Evolutionary conservation across 2,888 invertebrate species (phyloP), one percentile per base, ranked within the genome.

Genomic region (Leucophenga maculata): DNA sequence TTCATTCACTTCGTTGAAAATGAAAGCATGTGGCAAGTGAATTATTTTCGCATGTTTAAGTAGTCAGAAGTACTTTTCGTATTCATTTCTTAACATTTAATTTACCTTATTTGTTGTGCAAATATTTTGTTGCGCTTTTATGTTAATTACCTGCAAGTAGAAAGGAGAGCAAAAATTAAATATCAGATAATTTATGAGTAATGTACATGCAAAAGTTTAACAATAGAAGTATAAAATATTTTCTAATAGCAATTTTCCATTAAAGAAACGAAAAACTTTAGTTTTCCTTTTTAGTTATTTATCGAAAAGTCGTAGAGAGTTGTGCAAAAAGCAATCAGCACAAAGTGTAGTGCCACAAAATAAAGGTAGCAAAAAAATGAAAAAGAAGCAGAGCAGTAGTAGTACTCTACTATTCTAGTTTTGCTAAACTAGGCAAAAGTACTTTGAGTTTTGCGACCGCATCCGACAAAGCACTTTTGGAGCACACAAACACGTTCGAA

Each of bases 61-160:
- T 11, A 26, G 26, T 26, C n/a, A n/a, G n/a, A 26, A 39, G 8
- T 39, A 6, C 39, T 39, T 8, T 11, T 11, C 39, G 39, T 39
- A 39, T 11, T 39, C 50, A 16, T 50, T 50, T 16, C 50, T 11
- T 32, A 32, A 32, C 32, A 16, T 13, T 50, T n/a, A 60, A 44
- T 39, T 60, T 60, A 60, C 60, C 60, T 60, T 32, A 60, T 16
- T 44, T 39, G 26, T 44, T 60, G 60, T 44, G 50, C 39, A 50
- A 50, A 50, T 50, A 16, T 59, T 18, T 39, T 44, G 44, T 44
- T 55, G n/a, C 55, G 22, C 18, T 55, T 55, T 22, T 60, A 48
- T 46, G 62, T 64, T 48, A 64, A 48, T 64, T 64, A 64, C 62
- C 62, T 64, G 46, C 14, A 62, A 62, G n/a, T 22, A 39, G 26